Evolutionary conservation across 2,797 vertebrate species (phyloP).

Genomic region (Fistularia tabacaria): DNA sequence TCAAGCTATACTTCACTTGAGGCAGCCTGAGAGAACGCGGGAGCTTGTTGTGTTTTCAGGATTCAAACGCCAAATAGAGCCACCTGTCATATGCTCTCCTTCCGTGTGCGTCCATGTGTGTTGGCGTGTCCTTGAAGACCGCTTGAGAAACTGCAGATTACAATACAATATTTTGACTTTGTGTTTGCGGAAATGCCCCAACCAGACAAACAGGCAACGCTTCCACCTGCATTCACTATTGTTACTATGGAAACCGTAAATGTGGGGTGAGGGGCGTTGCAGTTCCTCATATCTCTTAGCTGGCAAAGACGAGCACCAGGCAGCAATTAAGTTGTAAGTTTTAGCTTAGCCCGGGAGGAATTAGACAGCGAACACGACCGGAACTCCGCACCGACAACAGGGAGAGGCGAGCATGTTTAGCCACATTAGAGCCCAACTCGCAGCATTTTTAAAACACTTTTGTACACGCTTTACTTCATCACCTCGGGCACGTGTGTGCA

Average conservation of each 20-base stretch:
- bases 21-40: conserved; percentile 34
- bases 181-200: conserved; percentile 27
- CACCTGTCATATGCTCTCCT: not conserved
- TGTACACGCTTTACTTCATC: conserved; percentile 22
- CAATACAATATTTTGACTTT: conserved; percentile 42
- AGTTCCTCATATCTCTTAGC: conserved; percentile 55
- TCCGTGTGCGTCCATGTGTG: conserved; percentile 3
- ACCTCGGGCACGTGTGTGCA: conserved; percentile 27
- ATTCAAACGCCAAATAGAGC: conserved; percentile 5
- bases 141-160: conserved; percentile 20
- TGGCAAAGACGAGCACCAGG: conserved; percentile 43
- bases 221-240: conserved; percentile 48
- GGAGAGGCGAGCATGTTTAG: conserved; percentile 42
- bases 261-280: conserved; percentile 1
- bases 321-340: conserved; percentile 64
- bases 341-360: conserved; percentile 35
- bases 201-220: conserved; percentile 28
- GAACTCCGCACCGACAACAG: conserved; percentile 39
- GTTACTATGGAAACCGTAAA: conserved; percentile 69
- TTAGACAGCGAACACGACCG: conserved; percentile 23
- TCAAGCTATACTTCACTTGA: conserved; percentile 74
- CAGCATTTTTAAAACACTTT: conserved; percentile 40
- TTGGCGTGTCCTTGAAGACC: conserved; percentile 13
- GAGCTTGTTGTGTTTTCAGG: conserved; percentile 5
- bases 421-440: conserved; percentile 40